These are phyloP conservation scores for Araneus ventricosus DNA, from an alignment of 1,140 invertebrate species.

Conservation along the genomic window DNA sequence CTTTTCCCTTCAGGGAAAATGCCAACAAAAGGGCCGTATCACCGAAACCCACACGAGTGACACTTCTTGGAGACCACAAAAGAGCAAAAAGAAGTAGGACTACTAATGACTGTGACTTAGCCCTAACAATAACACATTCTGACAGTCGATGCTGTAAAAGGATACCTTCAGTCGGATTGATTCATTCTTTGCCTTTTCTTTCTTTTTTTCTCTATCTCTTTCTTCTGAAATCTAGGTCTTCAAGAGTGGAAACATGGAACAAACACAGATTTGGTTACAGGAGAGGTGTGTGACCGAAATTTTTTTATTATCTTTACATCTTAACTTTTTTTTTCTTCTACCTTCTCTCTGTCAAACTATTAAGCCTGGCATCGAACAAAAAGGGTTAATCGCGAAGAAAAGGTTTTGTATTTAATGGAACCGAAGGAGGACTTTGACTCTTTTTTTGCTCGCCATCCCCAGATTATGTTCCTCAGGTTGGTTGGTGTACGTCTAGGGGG, in stretches of 20 bases:
- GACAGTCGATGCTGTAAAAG: slow-evolving; percentile 39
- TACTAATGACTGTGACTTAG: slow-evolving; percentile 63
- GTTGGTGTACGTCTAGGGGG: neutral
- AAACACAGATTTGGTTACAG: slow-evolving; percentile 53
- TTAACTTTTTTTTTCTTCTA: slow-evolving; percentile 23
- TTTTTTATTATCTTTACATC: slow-evolving; percentile 62
- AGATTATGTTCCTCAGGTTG: slow-evolving; percentile 18
- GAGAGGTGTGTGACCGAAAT: slow-evolving; percentile 57
- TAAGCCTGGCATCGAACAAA: slow-evolving; percentile 61
- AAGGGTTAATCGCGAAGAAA: slow-evolving; percentile 64
- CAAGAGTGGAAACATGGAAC: slow-evolving; percentile 16
- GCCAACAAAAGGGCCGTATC: slow-evolving; percentile 31
- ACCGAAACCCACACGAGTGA: slow-evolving; percentile 35
- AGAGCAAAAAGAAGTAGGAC: slow-evolving; percentile 57
- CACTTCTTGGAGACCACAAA: slow-evolving; percentile 38
- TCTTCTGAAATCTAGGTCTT: slow-evolving; percentile 52
- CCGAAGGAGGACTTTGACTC: slow-evolving; percentile 22
- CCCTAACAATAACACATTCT: slow-evolving; percentile 52
- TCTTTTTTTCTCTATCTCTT: neutral
- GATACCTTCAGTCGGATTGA: slow-evolving; percentile 54
- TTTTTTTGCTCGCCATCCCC: neutral
- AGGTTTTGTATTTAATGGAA: slow-evolving; percentile 48
- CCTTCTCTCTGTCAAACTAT: slow-evolving; percentile 22
- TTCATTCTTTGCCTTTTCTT: neutral
- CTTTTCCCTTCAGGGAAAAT: slow-evolving; percentile 30